Conservation (phyloP, 2,888 invertebrate species). For the Meteorus cinctellus region DNA sequence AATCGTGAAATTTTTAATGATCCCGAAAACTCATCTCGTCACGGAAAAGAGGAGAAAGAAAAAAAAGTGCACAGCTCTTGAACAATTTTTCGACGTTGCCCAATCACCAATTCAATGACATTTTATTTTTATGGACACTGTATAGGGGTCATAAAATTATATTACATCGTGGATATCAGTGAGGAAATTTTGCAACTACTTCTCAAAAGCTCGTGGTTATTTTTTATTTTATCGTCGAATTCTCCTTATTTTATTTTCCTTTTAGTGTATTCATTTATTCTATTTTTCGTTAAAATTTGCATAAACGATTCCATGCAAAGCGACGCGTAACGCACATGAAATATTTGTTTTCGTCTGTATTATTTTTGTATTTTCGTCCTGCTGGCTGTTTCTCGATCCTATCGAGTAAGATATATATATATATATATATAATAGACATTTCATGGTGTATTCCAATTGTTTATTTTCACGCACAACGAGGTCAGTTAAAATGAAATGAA, state of each 20-base stretch:
- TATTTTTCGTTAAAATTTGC: too few species aligned
- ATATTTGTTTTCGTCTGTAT: too few species aligned
- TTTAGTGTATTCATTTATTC: too few species aligned
- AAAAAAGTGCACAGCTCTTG: neutral
- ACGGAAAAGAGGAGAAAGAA: neutral
- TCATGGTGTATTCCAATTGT: conserved; percentile 35
- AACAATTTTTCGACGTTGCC: neutral
- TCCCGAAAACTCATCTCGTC: neutral
- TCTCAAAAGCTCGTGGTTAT: neutral
- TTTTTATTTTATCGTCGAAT: neutral
- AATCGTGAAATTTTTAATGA: conserved; percentile 51
- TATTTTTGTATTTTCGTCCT: too few species aligned
- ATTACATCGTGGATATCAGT: neutral
- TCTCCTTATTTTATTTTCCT: too few species aligned
- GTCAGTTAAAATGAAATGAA: conserved; percentile 3
- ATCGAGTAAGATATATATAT: conserved; percentile 43
- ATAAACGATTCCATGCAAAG: too few species aligned
- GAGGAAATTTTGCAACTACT: neutral
- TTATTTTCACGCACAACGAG: conserved; percentile 40
- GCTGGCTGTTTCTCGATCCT: too few species aligned
- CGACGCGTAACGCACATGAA: too few species aligned
- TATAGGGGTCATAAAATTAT: conserved; percentile 7
- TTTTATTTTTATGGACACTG: neutral
- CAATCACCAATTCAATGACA: conserved; percentile 31
- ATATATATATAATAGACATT: conserved; percentile 30